Evolutionary conservation across 2,888 invertebrate genomes (phyloP).

Genomic region (Hirudinaria manillensis): DNA sequence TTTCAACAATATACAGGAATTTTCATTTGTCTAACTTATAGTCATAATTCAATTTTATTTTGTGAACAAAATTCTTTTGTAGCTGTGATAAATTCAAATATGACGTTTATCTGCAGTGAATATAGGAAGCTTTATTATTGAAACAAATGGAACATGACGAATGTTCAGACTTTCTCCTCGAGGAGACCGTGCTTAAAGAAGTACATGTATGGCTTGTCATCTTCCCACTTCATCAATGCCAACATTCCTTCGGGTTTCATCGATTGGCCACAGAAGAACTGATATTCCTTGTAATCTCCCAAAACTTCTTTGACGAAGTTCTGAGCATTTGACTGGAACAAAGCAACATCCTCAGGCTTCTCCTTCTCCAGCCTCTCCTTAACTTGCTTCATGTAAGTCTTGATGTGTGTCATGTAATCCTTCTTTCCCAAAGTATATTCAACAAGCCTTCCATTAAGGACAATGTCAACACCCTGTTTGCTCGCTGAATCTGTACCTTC

Average conservation of each 20-base stretch:
- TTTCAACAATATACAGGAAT: too few relatives aligned
- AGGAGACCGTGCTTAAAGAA: conserved; percentile 91
- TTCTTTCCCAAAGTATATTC: conserved; percentile 81
- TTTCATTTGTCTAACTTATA: too few relatives aligned
- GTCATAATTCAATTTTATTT: too few relatives aligned
- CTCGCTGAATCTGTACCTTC: conserved; percentile 68
- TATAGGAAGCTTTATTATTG: too few relatives aligned
- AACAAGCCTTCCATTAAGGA: conserved; percentile 79
- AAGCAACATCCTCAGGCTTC: conserved; percentile 64
- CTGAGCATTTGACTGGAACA: conserved; percentile 85
- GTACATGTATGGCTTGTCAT: conserved; percentile 80
- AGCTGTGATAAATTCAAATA: too few relatives aligned
- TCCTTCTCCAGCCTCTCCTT: conserved; percentile 71
- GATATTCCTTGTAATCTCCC: conserved; percentile 81
- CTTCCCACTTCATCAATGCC: conserved; percentile 84
- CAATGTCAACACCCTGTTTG: conserved; percentile 83
- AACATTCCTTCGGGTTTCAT: conserved; percentile 76
- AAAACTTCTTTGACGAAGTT: conserved; percentile 86
- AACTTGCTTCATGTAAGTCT: conserved; percentile 48
- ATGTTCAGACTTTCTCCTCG: conserved; percentile 74
- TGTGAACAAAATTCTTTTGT: too few relatives aligned
- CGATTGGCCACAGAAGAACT: conserved; percentile 69
- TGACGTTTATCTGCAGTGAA: too few relatives aligned
- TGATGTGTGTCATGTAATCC: conserved; percentile 54
- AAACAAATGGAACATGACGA: not conserved